Conservation (phyloP, 2,113 vertebrate species). For the Podarcis muralis region DNA sequence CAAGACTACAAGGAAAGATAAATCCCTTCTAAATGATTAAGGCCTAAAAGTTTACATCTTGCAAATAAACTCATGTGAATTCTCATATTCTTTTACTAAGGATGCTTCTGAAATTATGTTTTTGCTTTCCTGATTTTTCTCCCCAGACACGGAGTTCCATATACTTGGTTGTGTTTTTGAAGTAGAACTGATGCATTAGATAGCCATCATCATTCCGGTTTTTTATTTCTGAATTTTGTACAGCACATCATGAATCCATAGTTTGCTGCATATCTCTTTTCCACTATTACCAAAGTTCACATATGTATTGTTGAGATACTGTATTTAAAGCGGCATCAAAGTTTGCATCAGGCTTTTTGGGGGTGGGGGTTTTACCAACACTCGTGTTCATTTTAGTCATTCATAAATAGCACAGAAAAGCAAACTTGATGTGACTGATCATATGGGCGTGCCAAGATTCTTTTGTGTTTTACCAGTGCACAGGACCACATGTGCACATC, state of each 20-base stretch:
- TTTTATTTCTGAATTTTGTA: too few relatives aligned
- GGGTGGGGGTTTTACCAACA: neutral
- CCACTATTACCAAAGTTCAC: too few relatives aligned
- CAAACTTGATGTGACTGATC: neutral
- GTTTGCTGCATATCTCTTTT: too few relatives aligned
- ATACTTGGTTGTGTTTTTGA: too few relatives aligned
- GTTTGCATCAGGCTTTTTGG: neutral
- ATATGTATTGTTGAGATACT: neutral
- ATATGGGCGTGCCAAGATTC: neutral
- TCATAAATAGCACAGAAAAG: neutral
- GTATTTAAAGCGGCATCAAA: neutral
- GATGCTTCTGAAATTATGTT: neutral
- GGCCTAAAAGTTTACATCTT: neutral
- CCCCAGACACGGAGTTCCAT: too few relatives aligned
- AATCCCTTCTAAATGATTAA: neutral
- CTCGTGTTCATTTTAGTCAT: neutral
- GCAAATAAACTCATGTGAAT: neutral
- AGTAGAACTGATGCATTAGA: too few relatives aligned
- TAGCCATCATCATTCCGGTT: too few relatives aligned
- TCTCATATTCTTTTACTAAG: neutral
- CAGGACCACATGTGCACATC: neutral
- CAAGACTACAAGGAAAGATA: neutral
- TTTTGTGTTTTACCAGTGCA: neutral
- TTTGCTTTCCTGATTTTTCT: too few relatives aligned
- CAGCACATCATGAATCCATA: too few relatives aligned